Base-by-base conservation (phyloP, 2,888 invertebrate genomes). In the Linnaemya tessellans region DNA sequence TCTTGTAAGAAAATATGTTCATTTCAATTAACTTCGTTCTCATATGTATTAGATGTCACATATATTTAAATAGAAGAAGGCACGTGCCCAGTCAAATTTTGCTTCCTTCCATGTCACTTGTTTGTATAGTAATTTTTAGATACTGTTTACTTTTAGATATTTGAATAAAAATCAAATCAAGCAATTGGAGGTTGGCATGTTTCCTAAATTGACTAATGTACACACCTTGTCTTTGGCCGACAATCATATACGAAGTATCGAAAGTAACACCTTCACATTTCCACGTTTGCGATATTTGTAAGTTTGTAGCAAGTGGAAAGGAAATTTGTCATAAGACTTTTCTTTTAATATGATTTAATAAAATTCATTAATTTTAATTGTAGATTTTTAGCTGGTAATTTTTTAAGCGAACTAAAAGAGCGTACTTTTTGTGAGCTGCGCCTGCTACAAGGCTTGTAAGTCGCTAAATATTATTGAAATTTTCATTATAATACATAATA, bases 371-470 rank as follows among this genome's bases (percentile, higher is more conserved):
- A 18, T 60, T 86, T 58, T 70, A 8, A 22, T 92, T 91, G 7
- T 91, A 94, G 94, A 87, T 94, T 93, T 89, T 88, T 94, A 65
- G 93, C 94, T 3, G 93, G 93, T 82, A 94, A 94, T 90, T 90
- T 90, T 20, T 89, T 94, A 67, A 88, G 89, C 11, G 88, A 90
- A 54, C 88, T 94, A 64, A 89, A 90, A 51, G 92, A 92, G 20
- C 91, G 91, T 49, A 93, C 93, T n/a, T 94, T 94, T 87, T 91
- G 90, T 65, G 92, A 93, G 87, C 89, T 94, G 25, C 89, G 90
- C 56, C 89, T 91, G 68, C 90, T 94, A 10, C 91, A 92, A 83
- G 91, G 91, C 87, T 78, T 92, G 92, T 92, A 89, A 91, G 91
- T 91, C 79, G 60, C 8, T 22, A 35, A 35, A 10, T 22, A 8